Conservation (phyloP, 2,113 vertebrate genomes). For the Chitala chitala region DNA sequence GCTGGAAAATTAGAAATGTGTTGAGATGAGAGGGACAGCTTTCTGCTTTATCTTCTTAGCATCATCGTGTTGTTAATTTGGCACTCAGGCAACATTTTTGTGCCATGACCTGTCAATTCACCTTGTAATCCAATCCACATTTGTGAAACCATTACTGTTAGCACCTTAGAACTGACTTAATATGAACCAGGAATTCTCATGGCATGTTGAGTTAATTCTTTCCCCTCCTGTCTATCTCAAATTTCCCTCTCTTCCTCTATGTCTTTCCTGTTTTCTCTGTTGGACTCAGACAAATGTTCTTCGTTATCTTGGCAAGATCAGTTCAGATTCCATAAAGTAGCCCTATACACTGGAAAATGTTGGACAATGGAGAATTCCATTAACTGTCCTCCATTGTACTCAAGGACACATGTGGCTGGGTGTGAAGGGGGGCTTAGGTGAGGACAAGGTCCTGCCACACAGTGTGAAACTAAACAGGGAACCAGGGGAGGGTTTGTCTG, state of each 20-base stretch:
- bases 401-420: conserved; percentile 5
- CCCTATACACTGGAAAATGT: neutral
- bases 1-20: conserved; percentile 1
- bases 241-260: neutral
- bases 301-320: conserved; percentile 11
- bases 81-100: no score
- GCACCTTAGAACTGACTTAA: no score
- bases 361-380: conserved; percentile 1
- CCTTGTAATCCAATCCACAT: no score
- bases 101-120: no score
- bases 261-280: neutral
- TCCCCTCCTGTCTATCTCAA: neutral
- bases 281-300: neutral
- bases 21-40: no score
- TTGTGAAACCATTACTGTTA: no score
- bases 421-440: neutral
- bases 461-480: no score
- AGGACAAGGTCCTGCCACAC: no score
- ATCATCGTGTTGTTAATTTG: no score
- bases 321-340: conserved; percentile 13
- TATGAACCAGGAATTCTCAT: no score
- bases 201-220: neutral
- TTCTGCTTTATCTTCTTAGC: no score
- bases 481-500: neutral
- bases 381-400: neutral